phyloP scores from a whole-genome alignment of 1,140 invertebrate genomes.

The Mamestra configurata region DNA sequence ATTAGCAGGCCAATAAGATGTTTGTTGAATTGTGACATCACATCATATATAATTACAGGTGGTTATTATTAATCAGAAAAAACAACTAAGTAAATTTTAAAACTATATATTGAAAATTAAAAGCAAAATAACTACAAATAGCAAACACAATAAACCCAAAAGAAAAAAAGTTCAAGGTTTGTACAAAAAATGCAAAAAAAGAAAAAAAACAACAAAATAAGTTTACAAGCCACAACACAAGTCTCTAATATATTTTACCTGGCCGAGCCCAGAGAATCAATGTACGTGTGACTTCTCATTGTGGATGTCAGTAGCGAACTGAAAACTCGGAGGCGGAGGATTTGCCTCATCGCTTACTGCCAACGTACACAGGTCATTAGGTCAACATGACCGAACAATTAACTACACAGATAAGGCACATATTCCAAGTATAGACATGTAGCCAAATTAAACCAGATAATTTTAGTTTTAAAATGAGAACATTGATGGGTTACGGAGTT shows the following conservation, averaged over 20 bases:
- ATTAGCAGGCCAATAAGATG: too few species aligned
- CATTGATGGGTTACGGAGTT: slow-evolving; percentile 41
- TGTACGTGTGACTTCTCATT: slow-evolving; percentile 85
- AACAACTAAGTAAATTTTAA: too few species aligned
- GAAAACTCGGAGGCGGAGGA: slow-evolving; percentile 75
- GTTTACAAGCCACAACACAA: slow-evolving; percentile 55
- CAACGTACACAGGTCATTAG: slow-evolving; percentile 84
- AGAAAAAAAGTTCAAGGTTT: slow-evolving; percentile 6
- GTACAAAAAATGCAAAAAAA: slow-evolving; percentile 8
- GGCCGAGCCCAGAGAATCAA: slow-evolving; percentile 83
- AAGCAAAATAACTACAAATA: background rate
- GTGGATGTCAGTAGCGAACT: slow-evolving; percentile 81
- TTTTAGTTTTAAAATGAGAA: slow-evolving; percentile 26
- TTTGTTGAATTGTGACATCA: too few species aligned
- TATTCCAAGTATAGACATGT: background rate
- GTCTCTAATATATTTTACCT: slow-evolving; percentile 72
- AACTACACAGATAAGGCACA: slow-evolving; percentile 36
- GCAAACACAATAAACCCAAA: background rate
- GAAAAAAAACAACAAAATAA: background rate
- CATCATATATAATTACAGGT: too few species aligned
- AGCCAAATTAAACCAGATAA: slow-evolving; percentile 37
- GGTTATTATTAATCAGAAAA: background rate
- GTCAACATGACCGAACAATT: slow-evolving; percentile 61
- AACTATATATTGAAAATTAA: background rate
- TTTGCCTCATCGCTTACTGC: slow-evolving; percentile 86